Evolutionary conservation across 2,888 invertebrate species (phyloP).

Genomic region (Drosophila suboccidentalis): DNA sequence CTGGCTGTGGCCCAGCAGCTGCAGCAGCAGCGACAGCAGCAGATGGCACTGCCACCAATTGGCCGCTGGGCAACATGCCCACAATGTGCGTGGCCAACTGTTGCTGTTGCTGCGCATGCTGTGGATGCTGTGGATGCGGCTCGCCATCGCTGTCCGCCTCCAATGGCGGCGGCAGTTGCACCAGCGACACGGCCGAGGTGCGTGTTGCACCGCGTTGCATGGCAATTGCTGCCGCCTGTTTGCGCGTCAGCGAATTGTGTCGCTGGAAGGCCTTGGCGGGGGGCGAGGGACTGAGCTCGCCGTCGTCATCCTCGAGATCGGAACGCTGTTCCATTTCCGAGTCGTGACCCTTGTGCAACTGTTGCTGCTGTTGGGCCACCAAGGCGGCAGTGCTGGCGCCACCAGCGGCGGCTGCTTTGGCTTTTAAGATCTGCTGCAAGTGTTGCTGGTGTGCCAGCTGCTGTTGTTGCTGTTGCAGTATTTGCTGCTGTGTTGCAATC

Average conservation of each 20-base stretch:
- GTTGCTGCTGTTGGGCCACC: slow-evolving; percentile 83
- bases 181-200: slow-evolving; percentile 90
- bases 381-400: slow-evolving; percentile 80
- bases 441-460: slow-evolving; percentile 83
- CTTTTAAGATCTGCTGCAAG: slow-evolving; percentile 83
- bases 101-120: slow-evolving; percentile 54
- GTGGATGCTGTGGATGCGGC: slow-evolving; percentile 63
- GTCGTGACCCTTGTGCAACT: slow-evolving; percentile 77
- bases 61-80: slow-evolving; percentile 78
- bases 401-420: slow-evolving; percentile 82
- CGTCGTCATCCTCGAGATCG: slow-evolving; percentile 83
- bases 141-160: slow-evolving; percentile 90
- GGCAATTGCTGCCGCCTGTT: slow-evolving; percentile 88
- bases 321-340: slow-evolving; percentile 84
- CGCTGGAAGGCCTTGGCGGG: slow-evolving; percentile 87
- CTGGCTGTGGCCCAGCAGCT: slow-evolving; percentile 55
- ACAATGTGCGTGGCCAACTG: slow-evolving; percentile 78
- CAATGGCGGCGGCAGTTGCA: slow-evolving; percentile 92
- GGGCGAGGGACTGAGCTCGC: slow-evolving; percentile 85
- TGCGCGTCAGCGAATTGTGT: slow-evolving; percentile 88
- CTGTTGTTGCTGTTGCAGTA: slow-evolving; percentile 80
- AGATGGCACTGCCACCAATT: slow-evolving; percentile 75
- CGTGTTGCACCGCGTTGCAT: slow-evolving; percentile 87
- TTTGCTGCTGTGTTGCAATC: slow-evolving; percentile 82
- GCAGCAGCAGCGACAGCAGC: slow-evolving; percentile 62